Base-by-base conservation (phyloP, 1,140 invertebrate genomes). In the Drosophila suzukii region DNA sequence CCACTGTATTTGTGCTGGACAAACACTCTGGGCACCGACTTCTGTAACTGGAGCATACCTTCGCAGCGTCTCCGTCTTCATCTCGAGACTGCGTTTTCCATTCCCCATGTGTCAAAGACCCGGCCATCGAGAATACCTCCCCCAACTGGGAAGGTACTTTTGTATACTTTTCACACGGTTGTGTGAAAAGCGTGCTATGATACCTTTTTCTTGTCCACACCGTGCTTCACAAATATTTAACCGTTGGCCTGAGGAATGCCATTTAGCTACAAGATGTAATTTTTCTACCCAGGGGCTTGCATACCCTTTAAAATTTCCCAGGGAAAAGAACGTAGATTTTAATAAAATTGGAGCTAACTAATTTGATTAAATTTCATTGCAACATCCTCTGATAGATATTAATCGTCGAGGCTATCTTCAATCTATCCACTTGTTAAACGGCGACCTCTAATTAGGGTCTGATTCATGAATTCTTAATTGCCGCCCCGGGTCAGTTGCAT, bases 101-200 rank as follows among this genome's bases (percentile, higher is more conserved):
- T 34, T 17, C 55, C 49, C 65, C 10, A 10, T 13, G 8, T 47
- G 44, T 10, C 71, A 71, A 41, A 63, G 72, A 78, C 55, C 75
- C 59, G 41, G 47, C n/a, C 36, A 34, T 10, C 15, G 27, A 34
- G n/a, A 57, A 36, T 34, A 43, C 39, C 47, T 46, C 47, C 57
- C 34, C 24, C 51, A 10, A 24, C 44, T 59, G 39, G 46, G n/a
- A 27, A 27, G 5, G 5, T 27, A 39, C 44, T 32, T 30, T 10
- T 83, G 81, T 83, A 36, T 83, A 59, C 80, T 66, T 81, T 85
- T 85, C 82, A 81, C 81, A 86, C 78, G 78, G 51, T 50, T 50
- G 57, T 85, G 81, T 85, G 81, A 85, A 85, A 85, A 85, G 81
- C 81, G 81, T 85, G 81, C 81, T 85, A 67, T 39, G 76, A 72